These are phyloP conservation scores for Platycnemis pennipes DNA, from an alignment of 2,888 invertebrate genomes.

Conservation along the genomic window DNA sequence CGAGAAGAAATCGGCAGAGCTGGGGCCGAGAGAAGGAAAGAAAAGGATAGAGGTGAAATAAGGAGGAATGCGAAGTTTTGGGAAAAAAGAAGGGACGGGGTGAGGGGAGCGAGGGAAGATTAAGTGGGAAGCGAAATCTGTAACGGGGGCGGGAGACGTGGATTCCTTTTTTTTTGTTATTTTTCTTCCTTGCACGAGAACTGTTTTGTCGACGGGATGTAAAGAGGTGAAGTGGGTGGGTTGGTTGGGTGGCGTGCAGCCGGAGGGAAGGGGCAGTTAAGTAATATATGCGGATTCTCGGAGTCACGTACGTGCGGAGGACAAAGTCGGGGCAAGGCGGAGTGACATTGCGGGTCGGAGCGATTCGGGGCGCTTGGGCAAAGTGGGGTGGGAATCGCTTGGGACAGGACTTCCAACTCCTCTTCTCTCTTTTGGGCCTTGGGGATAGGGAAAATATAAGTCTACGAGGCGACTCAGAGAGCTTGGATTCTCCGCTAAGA, in stretches of 20 bases:
- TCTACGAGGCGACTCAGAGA: no score
- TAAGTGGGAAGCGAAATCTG: constrained; percentile 29
- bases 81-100: not conserved
- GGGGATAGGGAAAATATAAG: not conserved
- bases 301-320: constrained; percentile 31
- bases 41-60: not conserved
- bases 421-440: not conserved
- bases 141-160: not conserved
- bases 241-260: not conserved
- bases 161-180: no score
- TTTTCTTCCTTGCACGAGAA: not conserved
- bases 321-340: not conserved
- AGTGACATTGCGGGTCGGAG: not conserved
- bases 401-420: no score
- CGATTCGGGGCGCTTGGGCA: not conserved
- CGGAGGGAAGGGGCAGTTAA: not conserved
- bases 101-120: not conserved
- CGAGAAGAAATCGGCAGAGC: not conserved
- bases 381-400: no score
- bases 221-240: not conserved
- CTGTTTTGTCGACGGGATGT: not conserved
- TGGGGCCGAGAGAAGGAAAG: not conserved
- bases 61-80: not conserved
- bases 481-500: no score
- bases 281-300: constrained; percentile 43